These are phyloP conservation scores for Agrenia bidenticulata DNA, from an alignment of 2,888 invertebrate genomes.

Conservation along the genomic window DNA sequence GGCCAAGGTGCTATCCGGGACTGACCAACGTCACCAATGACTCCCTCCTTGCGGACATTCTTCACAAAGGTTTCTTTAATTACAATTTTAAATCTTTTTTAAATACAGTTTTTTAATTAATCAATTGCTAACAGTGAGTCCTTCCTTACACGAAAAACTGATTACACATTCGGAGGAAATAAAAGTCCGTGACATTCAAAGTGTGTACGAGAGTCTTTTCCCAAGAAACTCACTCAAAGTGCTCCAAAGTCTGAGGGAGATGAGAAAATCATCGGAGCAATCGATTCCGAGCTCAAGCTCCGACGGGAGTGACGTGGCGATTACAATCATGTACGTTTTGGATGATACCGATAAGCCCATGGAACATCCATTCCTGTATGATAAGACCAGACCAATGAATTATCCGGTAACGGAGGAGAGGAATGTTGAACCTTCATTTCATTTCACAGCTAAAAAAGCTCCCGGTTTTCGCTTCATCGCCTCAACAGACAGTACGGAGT, in stretches of 20 bases:
- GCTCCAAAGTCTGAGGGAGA: background rate
- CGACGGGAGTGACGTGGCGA: background rate
- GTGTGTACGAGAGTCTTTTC: background rate
- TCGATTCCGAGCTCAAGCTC: background rate
- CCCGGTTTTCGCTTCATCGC: too few relatives aligned
- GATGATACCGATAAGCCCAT: background rate
- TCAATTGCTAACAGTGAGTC: too few relatives aligned
- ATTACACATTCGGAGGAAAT: too few relatives aligned
- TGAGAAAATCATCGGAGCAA: background rate
- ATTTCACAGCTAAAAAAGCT: too few relatives aligned
- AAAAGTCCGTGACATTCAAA: background rate
- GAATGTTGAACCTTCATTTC: too few relatives aligned
- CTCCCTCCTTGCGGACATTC: background rate
- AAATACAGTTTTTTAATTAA: too few relatives aligned
- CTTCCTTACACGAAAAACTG: background rate
- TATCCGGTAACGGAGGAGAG: too few relatives aligned
- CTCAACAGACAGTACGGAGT: too few relatives aligned
- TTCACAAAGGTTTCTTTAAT: background rate
- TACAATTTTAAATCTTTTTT: background rate
- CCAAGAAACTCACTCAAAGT: background rate
- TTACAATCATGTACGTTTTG: constrained; percentile 8
- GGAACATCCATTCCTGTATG: too few relatives aligned
- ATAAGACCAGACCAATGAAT: too few relatives aligned
- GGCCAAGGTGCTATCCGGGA: background rate
- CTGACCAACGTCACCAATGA: background rate